Conservation (phyloP, 2,113 vertebrate genomes). For the Leiothrix lutea region DNA sequence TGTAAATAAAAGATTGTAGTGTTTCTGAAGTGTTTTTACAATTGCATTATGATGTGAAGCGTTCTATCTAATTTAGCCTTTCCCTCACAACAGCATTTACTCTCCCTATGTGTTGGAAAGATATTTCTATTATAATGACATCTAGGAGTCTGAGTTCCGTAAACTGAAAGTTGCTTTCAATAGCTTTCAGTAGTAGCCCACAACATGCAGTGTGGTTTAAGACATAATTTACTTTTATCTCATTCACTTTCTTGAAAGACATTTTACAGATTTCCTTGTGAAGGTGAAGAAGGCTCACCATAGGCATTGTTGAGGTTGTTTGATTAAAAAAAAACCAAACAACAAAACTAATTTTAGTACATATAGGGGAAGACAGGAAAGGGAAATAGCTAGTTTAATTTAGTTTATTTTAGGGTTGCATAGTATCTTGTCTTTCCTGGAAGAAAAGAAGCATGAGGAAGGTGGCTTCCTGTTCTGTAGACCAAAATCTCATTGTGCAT, state of each 20-base stretch:
- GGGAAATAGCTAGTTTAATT: background rate
- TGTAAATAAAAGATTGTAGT: background rate
- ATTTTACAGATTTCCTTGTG: background rate
- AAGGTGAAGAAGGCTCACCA: background rate
- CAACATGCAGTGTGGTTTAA: background rate
- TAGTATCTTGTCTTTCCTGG: background rate
- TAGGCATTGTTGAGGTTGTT: background rate
- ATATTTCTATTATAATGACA: background rate
- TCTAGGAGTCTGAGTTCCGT: background rate
- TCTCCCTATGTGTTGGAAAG: background rate
- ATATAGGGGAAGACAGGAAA: background rate
- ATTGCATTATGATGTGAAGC: background rate
- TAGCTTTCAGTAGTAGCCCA: background rate
- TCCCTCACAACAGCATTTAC: background rate
- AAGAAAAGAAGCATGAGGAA: conserved; percentile 28
- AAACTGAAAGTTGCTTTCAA: background rate
- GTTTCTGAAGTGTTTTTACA: background rate
- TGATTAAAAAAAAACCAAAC: background rate
- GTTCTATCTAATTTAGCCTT: background rate
- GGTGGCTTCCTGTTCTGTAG: conserved; percentile 28
- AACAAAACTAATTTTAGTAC: background rate
- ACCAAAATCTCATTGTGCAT: background rate
- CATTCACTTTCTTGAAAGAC: background rate
- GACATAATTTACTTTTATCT: background rate
- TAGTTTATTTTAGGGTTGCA: background rate